Conservation (phyloP, 2,888 invertebrate genomes). For the Synergus gifuensis region DNA sequence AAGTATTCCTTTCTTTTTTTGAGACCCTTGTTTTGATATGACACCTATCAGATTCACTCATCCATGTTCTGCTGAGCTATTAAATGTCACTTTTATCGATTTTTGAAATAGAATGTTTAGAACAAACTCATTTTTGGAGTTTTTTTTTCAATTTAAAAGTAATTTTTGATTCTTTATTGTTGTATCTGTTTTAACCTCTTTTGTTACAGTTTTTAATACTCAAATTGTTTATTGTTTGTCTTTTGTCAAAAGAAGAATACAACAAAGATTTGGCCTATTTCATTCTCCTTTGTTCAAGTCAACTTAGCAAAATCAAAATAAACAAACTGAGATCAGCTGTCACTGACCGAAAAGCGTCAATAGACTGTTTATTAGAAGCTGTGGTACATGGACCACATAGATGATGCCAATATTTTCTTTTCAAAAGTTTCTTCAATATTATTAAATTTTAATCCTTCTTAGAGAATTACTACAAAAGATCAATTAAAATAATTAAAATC, state of each 20-base stretch:
- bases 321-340: conserved; percentile 10
- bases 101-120: background rate
- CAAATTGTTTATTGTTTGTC: background rate
- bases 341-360: background rate
- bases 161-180: background rate
- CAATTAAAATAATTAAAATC: background rate
- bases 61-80: no score
- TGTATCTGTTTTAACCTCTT: background rate
- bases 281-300: background rate
- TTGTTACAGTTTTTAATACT: background rate
- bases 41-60: background rate
- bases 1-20: background rate
- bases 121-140: no score
- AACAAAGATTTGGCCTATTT: background rate
- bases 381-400: no score
- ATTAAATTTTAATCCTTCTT: background rate
- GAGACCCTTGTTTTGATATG: background rate
- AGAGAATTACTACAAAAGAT: background rate
- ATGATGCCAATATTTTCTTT: background rate
- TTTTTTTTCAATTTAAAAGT: background rate
- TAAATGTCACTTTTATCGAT: background rate
- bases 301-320: background rate
- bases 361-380: no score
- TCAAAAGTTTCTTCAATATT: background rate
- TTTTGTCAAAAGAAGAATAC: background rate